phyloP scores from a whole-genome alignment of 2,888 invertebrate species.

The Rotaria socialis region DNA sequence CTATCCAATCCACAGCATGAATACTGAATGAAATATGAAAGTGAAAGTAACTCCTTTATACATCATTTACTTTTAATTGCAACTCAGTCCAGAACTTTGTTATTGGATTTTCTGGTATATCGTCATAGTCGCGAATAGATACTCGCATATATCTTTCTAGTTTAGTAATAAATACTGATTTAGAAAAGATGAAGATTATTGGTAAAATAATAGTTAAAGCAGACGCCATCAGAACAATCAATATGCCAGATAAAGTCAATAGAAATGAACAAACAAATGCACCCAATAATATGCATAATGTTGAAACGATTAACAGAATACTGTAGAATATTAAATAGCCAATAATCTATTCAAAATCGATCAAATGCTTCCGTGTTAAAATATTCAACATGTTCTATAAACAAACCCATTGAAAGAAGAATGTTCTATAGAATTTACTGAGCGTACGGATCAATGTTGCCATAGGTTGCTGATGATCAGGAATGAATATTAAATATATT shows the following conservation, averaged over 20 bases:
- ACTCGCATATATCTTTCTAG: not conserved
- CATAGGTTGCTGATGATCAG: not conserved
- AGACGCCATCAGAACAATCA: not conserved
- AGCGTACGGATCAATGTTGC: not conserved
- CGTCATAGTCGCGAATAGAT: not conserved
- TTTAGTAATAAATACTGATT: not conserved
- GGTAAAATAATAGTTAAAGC: not conserved
- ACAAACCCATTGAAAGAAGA: not conserved
- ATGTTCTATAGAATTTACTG: not conserved
- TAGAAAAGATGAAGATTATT: not conserved
- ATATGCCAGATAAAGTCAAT: not conserved
- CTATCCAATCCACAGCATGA: not conserved
- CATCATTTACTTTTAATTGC: not conserved
- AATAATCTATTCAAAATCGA: not conserved
- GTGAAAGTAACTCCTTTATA: not conserved
- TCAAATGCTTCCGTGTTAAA: too few species aligned
- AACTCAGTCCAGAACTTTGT: not conserved
- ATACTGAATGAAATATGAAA: not conserved
- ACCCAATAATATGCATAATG: not conserved
- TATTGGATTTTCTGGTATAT: not conserved
- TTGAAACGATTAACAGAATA: not conserved
- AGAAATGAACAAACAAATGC: not conserved
- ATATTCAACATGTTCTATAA: too few species aligned
- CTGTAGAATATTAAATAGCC: not conserved
- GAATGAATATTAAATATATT: not conserved